Percentiles rank a stretch among this genome's conserved stretches.
phyloP scores from a whole-genome alignment of 1,140 invertebrate genomes.

The Melitaea cinxia region DNA sequence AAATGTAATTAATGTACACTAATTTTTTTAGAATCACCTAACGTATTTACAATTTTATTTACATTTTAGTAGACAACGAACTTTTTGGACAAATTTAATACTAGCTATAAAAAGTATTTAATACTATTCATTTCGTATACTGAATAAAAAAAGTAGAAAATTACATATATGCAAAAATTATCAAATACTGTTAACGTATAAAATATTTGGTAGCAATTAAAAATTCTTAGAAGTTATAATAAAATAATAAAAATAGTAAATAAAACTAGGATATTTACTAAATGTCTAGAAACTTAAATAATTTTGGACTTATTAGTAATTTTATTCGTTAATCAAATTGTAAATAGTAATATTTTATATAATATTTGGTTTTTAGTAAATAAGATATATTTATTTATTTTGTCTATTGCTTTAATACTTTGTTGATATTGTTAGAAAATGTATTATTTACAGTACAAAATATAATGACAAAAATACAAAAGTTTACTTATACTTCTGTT shows the following conservation, averaged over 20 bases:
- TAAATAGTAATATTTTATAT: slow-evolving; percentile 9
- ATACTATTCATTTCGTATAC: slow-evolving; percentile 1
- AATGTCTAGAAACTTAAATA: background rate
- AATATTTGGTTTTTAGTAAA: background rate
- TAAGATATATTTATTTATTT: background rate
- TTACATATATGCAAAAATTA: background rate
- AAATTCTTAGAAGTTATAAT: background rate
- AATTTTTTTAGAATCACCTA: slow-evolving; percentile 58
- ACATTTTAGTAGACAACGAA: slow-evolving; percentile 16
- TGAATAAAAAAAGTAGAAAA: background rate
- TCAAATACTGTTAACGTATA: background rate
- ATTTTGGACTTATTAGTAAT: background rate
- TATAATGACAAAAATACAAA: too few relatives aligned
- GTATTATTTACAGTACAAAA: background rate
- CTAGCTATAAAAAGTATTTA: background rate
- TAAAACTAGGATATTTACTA: background rate
- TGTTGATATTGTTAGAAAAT: background rate
- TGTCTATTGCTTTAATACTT: background rate
- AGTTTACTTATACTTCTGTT: too few relatives aligned
- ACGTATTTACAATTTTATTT: slow-evolving; percentile 53
- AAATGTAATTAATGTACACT: slow-evolving; percentile 51
- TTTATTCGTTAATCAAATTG: slow-evolving; percentile 8
- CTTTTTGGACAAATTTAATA: slow-evolving; percentile 23
- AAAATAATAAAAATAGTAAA: background rate
- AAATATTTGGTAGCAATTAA: background rate